Percentiles rank a stretch among this genome's conserved stretches.
Evolutionary conservation across 2,888 invertebrate species (phyloP).

Genomic region (Eristalis arbustorum): DNA sequence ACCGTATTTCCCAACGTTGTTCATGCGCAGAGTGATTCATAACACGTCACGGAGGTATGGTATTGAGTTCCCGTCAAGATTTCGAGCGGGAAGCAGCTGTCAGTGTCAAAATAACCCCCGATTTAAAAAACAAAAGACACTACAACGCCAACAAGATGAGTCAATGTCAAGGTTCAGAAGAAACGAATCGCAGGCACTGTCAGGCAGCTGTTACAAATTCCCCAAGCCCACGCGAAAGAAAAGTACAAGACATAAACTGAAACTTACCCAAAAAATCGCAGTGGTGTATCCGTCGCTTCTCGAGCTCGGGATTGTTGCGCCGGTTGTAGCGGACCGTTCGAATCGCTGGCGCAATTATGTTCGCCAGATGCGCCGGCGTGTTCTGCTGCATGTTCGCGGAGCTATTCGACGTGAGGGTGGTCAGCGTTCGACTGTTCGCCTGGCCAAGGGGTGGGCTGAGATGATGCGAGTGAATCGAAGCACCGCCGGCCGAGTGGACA

Average conservation of each 20-base stretch:
- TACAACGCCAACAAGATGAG: no score
- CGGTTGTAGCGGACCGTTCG: conserved; percentile 90
- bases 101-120: no score
- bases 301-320: conserved; percentile 97
- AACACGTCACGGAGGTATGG: no score
- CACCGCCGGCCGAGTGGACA: conserved; percentile 69
- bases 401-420: conserved; percentile 71
- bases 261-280: conserved; percentile 96
- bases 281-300: conserved; percentile 96
- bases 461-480: conserved; percentile 66
- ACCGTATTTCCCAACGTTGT: no score
- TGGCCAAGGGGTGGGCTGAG: conserved; percentile 71
- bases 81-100: no score
- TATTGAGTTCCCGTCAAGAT: no score
- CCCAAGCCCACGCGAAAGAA: no score
- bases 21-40: no score
- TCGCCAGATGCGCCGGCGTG: conserved; percentile 77
- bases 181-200: no score
- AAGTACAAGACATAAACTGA: not conserved
- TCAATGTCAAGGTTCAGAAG: no score
- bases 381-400: conserved; percentile 72
- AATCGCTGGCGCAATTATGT: conserved; percentile 76
- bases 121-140: no score
- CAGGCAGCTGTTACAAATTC: no score
- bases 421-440: conserved; percentile 72